Base-by-base conservation (phyloP, 2,888 invertebrate species). In the Ecliptopera silaceata region DNA sequence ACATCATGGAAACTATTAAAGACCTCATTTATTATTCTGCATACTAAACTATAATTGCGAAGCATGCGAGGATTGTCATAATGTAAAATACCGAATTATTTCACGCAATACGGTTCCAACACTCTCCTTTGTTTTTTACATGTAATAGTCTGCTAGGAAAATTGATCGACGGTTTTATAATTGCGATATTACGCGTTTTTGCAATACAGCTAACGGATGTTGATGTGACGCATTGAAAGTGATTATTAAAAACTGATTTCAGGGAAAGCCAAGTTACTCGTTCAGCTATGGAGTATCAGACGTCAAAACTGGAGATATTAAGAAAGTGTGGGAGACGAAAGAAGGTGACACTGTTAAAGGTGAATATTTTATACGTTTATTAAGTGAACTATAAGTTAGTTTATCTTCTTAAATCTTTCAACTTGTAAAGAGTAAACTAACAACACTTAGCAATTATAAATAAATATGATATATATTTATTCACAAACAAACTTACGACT, bases 251-350 rank as follows among this genome's bases (percentile, higher is more conserved):
- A 62, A 77, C 76, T 69, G 50, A 67, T 89, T 86, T 17, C 84
- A 93, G 93, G 88, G 81, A 77, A 88, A 91, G 70, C 87, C 92
- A 56, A 91, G 91, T 64, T 94, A 94, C 79, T 92, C 93, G 56
- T 94, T 92, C 76, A 93, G 93, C 63, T 94, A 94, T 71, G 93
- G 93, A 49, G 93, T 94, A 12, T 88, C 93, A 64, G 93, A 94
- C 72, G 82, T 83, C 12, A 86, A 88, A 52, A 93, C 93, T 17
- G 93, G 93, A 12, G 94, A 94, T 56, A 80, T 93, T 2, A 94
- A 94, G 69, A 86, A 92, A 48, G 93, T 93, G 57, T 93, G 93
- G 93, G 93, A 94, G 74, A 85, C 92, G 47, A 93, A 93, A 72
- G 89, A 93, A 71, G 94, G 93, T 69, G 92, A 93, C 75, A 87